phyloP scores from a whole-genome alignment of 2,888 invertebrate genomes.

The Ferrisia virgata region DNA sequence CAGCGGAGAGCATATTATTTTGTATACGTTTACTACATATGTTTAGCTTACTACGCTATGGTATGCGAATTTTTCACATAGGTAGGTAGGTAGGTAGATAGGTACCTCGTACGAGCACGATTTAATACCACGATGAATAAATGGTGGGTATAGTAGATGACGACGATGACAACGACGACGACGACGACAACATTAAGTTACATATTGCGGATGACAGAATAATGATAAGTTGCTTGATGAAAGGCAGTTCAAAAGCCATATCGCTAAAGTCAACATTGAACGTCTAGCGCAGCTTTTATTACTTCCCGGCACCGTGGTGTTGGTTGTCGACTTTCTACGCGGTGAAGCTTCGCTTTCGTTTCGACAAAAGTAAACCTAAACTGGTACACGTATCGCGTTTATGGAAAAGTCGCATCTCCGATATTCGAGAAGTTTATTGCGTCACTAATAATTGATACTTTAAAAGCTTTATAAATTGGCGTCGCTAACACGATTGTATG shows the following conservation, averaged over 20 bases:
- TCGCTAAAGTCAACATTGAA: constrained; percentile 28
- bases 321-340: not conserved
- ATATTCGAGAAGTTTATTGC: constrained; percentile 28
- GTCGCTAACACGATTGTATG: not conserved
- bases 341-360: not conserved
- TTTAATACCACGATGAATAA: not conserved
- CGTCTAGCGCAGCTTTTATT: constrained; percentile 27
- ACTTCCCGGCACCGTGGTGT: not conserved
- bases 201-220: constrained; percentile 28
- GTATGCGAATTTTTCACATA: not conserved
- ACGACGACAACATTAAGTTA: not conserved
- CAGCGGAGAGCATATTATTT: too few relatives aligned
- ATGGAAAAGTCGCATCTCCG: constrained; percentile 3
- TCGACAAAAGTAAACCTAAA: not conserved
- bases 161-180: not conserved
- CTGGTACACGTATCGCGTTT: not conserved
- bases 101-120: not conserved
- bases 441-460: constrained; percentile 16
- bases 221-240: constrained; percentile 25
- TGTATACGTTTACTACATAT: too few relatives aligned
- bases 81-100: too few relatives aligned
- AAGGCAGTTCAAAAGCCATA: constrained; percentile 20
- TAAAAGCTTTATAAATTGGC: constrained; percentile 30
- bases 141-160: not conserved
- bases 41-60: too few relatives aligned